phyloP scores from a whole-genome alignment of 2,888 invertebrate species.

The Orthonevra nobilis region DNA sequence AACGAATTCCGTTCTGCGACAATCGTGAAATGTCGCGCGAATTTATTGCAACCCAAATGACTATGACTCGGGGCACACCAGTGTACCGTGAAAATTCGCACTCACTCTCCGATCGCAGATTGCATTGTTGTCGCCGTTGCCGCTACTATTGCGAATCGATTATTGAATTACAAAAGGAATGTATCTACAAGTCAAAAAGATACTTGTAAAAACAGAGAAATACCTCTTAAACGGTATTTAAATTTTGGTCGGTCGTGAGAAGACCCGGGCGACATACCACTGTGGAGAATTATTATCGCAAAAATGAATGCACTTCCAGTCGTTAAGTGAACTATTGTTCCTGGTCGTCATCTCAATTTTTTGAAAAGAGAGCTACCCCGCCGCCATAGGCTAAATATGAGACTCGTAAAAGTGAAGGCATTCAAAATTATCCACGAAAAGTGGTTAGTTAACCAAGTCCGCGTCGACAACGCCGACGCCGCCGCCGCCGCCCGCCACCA shows the following conservation, averaged over 20 bases:
- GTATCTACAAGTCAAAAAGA: slow-evolving; percentile 32
- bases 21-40: slow-evolving; percentile 69
- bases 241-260: slow-evolving; percentile 68
- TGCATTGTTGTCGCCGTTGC: slow-evolving; percentile 54
- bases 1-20: slow-evolving; percentile 61
- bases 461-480: no score
- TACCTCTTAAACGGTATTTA: slow-evolving; percentile 60
- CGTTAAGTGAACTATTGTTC: slow-evolving; percentile 16
- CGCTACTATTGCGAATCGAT: slow-evolving; percentile 60
- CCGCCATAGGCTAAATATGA: slow-evolving; percentile 34
- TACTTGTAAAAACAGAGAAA: slow-evolving; percentile 41
- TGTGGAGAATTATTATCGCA: slow-evolving; percentile 61
- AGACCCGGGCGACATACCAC: slow-evolving; percentile 61
- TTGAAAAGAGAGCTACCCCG: slow-evolving; percentile 26
- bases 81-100: slow-evolving; percentile 66
- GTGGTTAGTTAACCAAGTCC: no score
- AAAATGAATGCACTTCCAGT: slow-evolving; percentile 31
- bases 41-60: slow-evolving; percentile 49
- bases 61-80: slow-evolving; percentile 36
- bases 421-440: slow-evolving; percentile 62
- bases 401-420: slow-evolving; percentile 64
- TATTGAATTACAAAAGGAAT: slow-evolving; percentile 61
- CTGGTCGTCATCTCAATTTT: slow-evolving; percentile 34
- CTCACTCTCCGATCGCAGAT: slow-evolving; percentile 59
- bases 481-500: slow-evolving; percentile 19